phyloP scores from a whole-genome alignment of 2,888 invertebrate species.

The Andrena bucephala region DNA sequence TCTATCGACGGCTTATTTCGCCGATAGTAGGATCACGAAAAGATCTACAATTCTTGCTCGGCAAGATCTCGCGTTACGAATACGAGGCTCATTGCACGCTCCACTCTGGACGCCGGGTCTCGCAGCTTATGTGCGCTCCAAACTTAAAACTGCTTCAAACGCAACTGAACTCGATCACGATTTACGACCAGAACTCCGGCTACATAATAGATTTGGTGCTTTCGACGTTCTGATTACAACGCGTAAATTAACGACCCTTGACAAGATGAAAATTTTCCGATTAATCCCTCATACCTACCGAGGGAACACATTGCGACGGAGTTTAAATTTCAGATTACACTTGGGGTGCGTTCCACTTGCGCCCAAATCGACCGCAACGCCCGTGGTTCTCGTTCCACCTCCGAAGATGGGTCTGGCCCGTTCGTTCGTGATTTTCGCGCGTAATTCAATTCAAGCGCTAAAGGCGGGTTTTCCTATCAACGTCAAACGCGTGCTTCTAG shows the following conservation, averaged over 20 bases:
- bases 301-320: background rate
- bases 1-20: background rate
- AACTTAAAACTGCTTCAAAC: background rate
- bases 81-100: slow-evolving; percentile 37
- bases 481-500: too few species aligned
- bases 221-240: background rate
- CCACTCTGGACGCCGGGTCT: slow-evolving; percentile 41
- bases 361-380: too few species aligned
- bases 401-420: too few species aligned
- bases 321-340: slow-evolving; percentile 29
- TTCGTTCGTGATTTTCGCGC: too few species aligned
- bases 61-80: slow-evolving; percentile 6
- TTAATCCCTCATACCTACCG: background rate
- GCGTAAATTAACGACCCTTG: background rate
- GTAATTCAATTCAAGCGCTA: too few species aligned
- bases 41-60: slow-evolving; percentile 20
- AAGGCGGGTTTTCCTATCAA: too few species aligned
- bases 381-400: too few species aligned
- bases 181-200: slow-evolving; percentile 6
- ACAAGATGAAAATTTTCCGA: slow-evolving; percentile 5
- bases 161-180: background rate
- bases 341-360: background rate
- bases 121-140: slow-evolving; percentile 10
- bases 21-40: slow-evolving; percentile 30
- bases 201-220: background rate